Conservation (phyloP, 2,113 vertebrate species). For the Myotis yumanensis region DNA sequence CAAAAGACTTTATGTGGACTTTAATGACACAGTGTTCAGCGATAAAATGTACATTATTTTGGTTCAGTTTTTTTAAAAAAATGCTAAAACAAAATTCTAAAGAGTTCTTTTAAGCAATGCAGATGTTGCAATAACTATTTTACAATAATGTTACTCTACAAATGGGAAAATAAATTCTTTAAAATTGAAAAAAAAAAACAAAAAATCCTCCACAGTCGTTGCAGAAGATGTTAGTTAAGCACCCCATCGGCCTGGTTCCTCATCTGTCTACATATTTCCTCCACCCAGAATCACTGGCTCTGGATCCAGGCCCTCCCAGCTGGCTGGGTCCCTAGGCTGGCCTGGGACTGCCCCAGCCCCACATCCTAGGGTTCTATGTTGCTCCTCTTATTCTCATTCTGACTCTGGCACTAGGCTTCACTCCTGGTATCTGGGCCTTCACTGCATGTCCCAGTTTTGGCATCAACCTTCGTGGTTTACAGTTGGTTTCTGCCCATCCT, state of each 20-base stretch:
- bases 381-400: not conserved
- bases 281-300: not conserved
- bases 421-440: not conserved
- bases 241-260: not conserved
- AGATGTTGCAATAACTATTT: constrained; percentile 80
- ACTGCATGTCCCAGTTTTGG: not conserved
- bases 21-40: constrained; percentile 77
- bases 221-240: not conserved
- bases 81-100: constrained; percentile 78
- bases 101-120: constrained; percentile 68
- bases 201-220: not conserved
- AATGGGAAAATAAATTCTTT: constrained; percentile 81
- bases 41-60: constrained; percentile 84
- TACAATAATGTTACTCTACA: constrained; percentile 83
- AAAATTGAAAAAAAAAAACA: constrained; percentile 57
- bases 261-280: not conserved
- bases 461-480: not conserved
- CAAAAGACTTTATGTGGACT: constrained; percentile 81
- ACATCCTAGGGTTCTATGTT: not conserved
- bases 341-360: accelerated
- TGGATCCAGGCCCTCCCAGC: not conserved
- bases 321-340: not conserved
- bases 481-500: not conserved
- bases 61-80: constrained; percentile 77
- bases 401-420: not conserved